Evolutionary conservation across 2,888 invertebrate species (phyloP), one percentile per base, ranked within the genome.

Genomic region (Parnassius apollo): DNA sequence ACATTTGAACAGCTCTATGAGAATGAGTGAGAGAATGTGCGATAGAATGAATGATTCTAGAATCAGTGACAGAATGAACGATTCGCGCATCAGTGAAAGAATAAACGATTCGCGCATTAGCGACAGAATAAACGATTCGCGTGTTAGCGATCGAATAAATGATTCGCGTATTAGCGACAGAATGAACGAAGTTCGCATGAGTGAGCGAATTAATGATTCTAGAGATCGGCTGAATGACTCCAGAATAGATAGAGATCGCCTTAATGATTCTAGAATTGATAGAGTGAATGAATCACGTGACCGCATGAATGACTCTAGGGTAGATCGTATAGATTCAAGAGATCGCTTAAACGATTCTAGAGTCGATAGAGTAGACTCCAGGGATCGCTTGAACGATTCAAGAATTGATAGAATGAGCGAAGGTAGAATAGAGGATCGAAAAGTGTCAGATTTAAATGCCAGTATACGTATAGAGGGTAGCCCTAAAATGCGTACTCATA

Each of bases 381-480:
- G 64, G 25, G 66, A 66, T 12, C 57, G 70, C 51, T 51, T 71
- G 61, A 71, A 69, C 56, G 71, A 71, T 42, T 65, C 70, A 0
- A 65, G 71, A 56, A 42, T 70, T 9, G 61, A 75, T 4, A 82
- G 85, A 60, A 66, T 71, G 52, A 42, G 68, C 7, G 61, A 75
- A 2, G 80, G 85, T 64, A 76, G 83, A 68, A 76, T 80, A 46
- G 80, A 81, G 59, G 81, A 81, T 42, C 69, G 77, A 3, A 68
- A 80, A 45, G 75, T 85, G 82, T 78, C 81, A 0, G 89, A 89
- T 25, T 60, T 86, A 25, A 89, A 89, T 57, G 82, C 88, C 0
- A 89, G 89, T 59, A 75, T 85, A n/a, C 76, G 86, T 66, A 75
- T 82, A 25, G 89, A 90, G 51, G 83, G 83, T 9, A 88, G 88